Conservation (phyloP, 2,797 vertebrate species). For the Geotrypetes seraphini region DNA sequence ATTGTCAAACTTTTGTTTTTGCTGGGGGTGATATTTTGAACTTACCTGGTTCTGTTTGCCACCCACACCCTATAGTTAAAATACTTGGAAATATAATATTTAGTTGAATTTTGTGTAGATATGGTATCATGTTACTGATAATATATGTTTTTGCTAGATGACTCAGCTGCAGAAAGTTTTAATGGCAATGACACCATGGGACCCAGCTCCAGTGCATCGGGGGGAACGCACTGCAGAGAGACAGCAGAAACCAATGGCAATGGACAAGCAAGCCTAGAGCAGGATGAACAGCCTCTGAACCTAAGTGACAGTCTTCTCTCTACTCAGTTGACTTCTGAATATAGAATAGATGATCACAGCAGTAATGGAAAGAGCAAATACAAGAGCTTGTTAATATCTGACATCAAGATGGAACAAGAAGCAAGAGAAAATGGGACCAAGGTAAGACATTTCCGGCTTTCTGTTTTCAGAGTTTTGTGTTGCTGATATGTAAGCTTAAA, state of each 20-base stretch:
- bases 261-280: constrained; percentile 56
- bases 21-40: too few species aligned
- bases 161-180: constrained; percentile 68
- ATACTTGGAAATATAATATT: too few species aligned
- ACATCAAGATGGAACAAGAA: constrained; percentile 68
- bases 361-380: constrained; percentile 67
- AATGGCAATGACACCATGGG: constrained; percentile 68
- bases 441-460: constrained; percentile 40
- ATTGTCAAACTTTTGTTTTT: too few species aligned
- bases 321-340: constrained; percentile 60
- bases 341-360: constrained; percentile 61
- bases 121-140: constrained; percentile 30
- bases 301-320: constrained; percentile 68
- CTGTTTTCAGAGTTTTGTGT: neutral
- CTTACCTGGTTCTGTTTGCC: too few species aligned
- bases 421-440: constrained; percentile 71
- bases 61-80: too few species aligned
- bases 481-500: too few species aligned
- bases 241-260: constrained; percentile 58
- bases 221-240: constrained; percentile 61
- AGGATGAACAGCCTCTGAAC: constrained; percentile 70
- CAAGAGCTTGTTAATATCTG: constrained; percentile 63
- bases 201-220: constrained; percentile 53
- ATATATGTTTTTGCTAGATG: constrained; percentile 59
- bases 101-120: too few species aligned